Percentiles rank a stretch among this genome's conserved stretches.
phyloP scores from a whole-genome alignment of 2,797 vertebrate species.

The Apogon talboti region DNA sequence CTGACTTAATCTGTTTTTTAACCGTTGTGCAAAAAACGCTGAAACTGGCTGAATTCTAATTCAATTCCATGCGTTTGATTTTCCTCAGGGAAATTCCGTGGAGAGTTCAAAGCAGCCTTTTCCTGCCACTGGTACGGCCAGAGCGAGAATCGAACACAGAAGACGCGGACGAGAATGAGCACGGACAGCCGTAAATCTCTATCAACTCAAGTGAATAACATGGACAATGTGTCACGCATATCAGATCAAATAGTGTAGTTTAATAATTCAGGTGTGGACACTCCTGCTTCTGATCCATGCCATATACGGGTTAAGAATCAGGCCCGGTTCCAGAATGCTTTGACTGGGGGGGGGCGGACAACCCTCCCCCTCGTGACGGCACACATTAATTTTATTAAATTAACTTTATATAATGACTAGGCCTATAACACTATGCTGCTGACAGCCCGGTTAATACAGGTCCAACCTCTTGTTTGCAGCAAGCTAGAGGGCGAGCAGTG shows the following conservation, averaged over 20 bases:
- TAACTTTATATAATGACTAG: no score
- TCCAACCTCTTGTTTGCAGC: no score
- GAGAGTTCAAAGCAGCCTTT: slow-evolving; percentile 97
- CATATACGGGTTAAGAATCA: neutral
- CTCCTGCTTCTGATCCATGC: neutral
- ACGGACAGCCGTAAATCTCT: slow-evolving; percentile 95
- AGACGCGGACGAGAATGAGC: slow-evolving; percentile 81
- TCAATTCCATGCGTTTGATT: slow-evolving; percentile 7
- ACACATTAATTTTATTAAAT: no score
- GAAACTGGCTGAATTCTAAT: neutral
- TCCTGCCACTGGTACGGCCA: slow-evolving; percentile 86
- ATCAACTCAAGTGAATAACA: slow-evolving; percentile 92
- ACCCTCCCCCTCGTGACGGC: no score
- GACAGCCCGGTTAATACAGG: no score
- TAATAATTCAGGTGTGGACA: neutral
- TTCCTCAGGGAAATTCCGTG: slow-evolving; percentile 92
- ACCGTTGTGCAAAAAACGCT: neutral
- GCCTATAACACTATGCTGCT: no score
- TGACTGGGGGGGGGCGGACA: no score
- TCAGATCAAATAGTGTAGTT: slow-evolving; percentile 91
- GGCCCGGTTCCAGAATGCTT: no score
- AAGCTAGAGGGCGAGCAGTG: no score
- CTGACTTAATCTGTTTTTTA: neutral
- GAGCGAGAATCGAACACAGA: slow-evolving; percentile 74
- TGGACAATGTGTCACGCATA: slow-evolving; percentile 90